A percentile compares a stretch with the other conserved stretches of the same genome.
These are phyloP conservation scores for Panulirus ornatus DNA, from an alignment of 1,140 invertebrate species.

Conservation along the genomic window DNA sequence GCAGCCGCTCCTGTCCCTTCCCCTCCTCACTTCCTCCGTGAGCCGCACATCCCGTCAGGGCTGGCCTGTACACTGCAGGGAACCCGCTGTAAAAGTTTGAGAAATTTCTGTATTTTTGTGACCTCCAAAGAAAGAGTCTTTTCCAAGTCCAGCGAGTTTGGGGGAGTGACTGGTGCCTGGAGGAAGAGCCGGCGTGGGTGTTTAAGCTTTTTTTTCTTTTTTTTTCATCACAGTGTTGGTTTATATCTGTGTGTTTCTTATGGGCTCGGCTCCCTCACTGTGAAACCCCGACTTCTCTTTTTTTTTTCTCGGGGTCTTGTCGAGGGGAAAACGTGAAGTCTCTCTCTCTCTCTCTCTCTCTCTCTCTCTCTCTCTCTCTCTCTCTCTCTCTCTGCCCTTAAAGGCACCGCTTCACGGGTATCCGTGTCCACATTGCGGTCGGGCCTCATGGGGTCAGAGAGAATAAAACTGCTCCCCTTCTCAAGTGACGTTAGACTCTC, in stretches of 20 bases:
- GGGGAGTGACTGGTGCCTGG: no score
- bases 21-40: no score
- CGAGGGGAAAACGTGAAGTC: not conserved
- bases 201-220: not conserved
- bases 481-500: conserved; percentile 8
- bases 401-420: not conserved
- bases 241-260: not conserved
- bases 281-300: not conserved
- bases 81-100: no score
- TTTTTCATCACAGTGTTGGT: not conserved
- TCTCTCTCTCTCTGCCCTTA: conserved; percentile 34
- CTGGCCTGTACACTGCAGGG: no score
- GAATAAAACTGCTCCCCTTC: conserved; percentile 26
- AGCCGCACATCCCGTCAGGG: no score
- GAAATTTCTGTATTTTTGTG: no score
- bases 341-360: not conserved
- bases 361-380: conserved; percentile 30
- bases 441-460: no score
- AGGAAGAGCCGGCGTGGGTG: not conserved
- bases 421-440: not conserved
- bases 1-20: no score
- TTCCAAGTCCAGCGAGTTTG: no score
- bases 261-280: not conserved
- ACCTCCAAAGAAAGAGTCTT: no score
- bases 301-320: not conserved